Conservation (phyloP, 2,888 invertebrate species). For the Eupithecia abbreviata region DNA sequence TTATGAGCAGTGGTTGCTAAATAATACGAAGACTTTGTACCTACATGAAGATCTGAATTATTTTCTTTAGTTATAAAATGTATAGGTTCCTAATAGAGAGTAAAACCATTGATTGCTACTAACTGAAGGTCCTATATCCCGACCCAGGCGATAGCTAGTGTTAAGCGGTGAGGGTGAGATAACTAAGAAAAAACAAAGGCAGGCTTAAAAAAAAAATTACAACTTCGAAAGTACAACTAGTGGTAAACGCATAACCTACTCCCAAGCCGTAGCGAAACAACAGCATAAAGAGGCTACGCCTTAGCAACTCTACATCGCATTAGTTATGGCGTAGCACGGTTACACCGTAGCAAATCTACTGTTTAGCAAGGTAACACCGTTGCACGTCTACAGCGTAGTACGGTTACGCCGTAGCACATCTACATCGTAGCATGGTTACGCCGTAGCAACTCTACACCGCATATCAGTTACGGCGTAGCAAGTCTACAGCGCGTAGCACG, state of each 20-base stretch:
- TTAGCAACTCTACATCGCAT: not conserved
- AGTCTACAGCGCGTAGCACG: not conserved
- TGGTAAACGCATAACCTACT: not conserved
- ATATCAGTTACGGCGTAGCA: not conserved
- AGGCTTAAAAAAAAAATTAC: not conserved
- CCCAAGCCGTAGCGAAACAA: not conserved
- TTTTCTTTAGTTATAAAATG: not conserved
- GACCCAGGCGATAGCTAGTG: not conserved
- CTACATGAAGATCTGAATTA: not conserved
- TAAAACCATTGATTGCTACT: not conserved
- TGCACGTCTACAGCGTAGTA: not conserved
- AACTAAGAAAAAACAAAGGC: not conserved
- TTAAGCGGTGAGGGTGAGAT: not conserved
- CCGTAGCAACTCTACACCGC: not conserved
- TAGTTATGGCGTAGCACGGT: not conserved
- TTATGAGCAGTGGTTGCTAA: slow-evolving; percentile 4
- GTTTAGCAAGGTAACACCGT: not conserved
- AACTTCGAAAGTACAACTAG: not conserved
- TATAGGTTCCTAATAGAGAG: not conserved
- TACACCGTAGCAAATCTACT: not conserved
- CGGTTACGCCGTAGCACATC: not conserved
- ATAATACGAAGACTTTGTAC: not conserved
- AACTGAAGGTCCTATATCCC: not conserved
- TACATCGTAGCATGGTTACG: not conserved
- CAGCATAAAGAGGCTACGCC: not conserved